Conservation (phyloP, 2,888 invertebrate genomes). For the Orchestes rusci region DNA sequence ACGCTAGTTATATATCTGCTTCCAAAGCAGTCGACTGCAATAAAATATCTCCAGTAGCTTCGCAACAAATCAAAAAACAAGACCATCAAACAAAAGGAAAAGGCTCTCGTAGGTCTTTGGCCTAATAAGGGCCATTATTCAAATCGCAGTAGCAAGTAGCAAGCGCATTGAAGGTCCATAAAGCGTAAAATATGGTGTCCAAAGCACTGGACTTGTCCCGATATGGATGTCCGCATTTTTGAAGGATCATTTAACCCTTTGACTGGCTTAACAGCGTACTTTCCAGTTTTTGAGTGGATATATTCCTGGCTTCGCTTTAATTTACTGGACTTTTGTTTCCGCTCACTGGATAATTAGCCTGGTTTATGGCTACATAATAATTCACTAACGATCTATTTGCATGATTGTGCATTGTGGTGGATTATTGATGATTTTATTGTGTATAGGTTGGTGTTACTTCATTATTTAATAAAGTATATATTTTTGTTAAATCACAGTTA, state of each 20-base stretch:
- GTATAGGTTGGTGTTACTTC: too few relatives aligned
- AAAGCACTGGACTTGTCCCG: slow-evolving; percentile 29
- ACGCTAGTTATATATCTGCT: too few relatives aligned
- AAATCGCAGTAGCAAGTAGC: slow-evolving; percentile 21
- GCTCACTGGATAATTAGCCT: slow-evolving; percentile 13
- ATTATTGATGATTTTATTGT: too few relatives aligned
- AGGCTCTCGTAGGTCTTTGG: slow-evolving; percentile 23
- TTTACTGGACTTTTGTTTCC: slow-evolving; percentile 21
- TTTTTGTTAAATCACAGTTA: too few relatives aligned
- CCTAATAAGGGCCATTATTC: slow-evolving; percentile 24
- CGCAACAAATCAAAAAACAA: too few relatives aligned
- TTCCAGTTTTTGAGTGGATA: slow-evolving; percentile 22
- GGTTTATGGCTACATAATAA: slow-evolving; percentile 14
- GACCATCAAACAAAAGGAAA: too few relatives aligned
- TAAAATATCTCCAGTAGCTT: too few relatives aligned
- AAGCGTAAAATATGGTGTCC: slow-evolving; percentile 25
- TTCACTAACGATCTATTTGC: background rate
- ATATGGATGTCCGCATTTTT: slow-evolving; percentile 37
- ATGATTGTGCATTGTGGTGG: background rate
- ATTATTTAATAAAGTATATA: too few relatives aligned
- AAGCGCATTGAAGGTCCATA: slow-evolving; percentile 21
- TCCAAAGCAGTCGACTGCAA: too few relatives aligned
- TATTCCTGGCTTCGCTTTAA: slow-evolving; percentile 11
- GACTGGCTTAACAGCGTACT: slow-evolving; percentile 29
- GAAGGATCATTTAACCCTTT: slow-evolving; percentile 42